Conservation (phyloP, 2,888 invertebrate species). For the Microplitis manilae region DNA sequence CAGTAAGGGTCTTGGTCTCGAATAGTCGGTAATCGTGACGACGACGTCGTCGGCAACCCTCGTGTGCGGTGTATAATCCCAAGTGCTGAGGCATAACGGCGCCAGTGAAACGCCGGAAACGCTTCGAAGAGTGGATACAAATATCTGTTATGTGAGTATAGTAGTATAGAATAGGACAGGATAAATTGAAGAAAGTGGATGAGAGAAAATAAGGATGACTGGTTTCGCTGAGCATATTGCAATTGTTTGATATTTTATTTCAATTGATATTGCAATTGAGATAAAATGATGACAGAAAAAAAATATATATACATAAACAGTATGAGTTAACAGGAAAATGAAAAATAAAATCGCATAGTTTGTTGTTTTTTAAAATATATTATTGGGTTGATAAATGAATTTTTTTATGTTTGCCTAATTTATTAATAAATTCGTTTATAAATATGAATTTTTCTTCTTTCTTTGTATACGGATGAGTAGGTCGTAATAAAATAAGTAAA, state of each 20-base stretch:
- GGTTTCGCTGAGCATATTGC: background rate
- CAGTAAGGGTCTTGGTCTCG: background rate
- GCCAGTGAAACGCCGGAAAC: conserved; percentile 57
- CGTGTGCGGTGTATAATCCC: conserved; percentile 54
- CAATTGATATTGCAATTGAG: background rate
- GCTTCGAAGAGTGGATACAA: conserved; percentile 40
- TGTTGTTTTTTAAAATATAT: no score
- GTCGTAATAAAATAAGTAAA: background rate
- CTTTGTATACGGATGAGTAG: background rate
- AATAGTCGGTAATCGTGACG: conserved; percentile 57
- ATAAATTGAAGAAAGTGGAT: background rate
- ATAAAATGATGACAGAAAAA: background rate
- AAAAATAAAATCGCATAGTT: no score
- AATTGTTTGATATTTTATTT: conserved; percentile 19
- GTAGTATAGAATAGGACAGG: background rate
- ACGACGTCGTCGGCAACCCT: conserved; percentile 54
- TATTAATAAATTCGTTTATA: background rate
- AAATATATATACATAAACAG: background rate
- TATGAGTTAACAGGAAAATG: no score
- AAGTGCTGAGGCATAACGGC: conserved; percentile 52
- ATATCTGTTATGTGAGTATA: conserved; percentile 23
- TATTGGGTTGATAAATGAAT: background rate
- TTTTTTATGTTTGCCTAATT: background rate
- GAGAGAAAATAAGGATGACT: conserved; percentile 2
- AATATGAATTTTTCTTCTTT: background rate